Conservation (phyloP, 2,888 invertebrate genomes). For the Spodoptera picta region DNA sequence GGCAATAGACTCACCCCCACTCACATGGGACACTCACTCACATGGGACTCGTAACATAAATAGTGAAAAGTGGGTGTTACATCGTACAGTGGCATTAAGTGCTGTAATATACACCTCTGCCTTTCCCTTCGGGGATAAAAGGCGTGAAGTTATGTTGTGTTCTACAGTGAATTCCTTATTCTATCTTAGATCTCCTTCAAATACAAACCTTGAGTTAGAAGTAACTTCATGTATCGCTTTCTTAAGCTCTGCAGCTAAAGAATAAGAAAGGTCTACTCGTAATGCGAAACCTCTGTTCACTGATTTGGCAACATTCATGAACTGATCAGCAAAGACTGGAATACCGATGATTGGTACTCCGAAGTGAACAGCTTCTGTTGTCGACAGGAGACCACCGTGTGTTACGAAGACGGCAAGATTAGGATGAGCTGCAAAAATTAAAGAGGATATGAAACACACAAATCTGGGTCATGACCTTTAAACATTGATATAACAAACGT, state of each 20-base stretch:
- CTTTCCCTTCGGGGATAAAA: too few relatives aligned
- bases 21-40: too few relatives aligned
- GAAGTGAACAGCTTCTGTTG: constrained; percentile 66
- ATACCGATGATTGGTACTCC: constrained; percentile 70
- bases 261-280: constrained; percentile 59
- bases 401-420: constrained; percentile 67
- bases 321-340: constrained; percentile 70
- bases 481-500: too few relatives aligned
- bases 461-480: too few relatives aligned
- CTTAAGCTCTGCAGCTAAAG: constrained; percentile 57
- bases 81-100: too few relatives aligned
- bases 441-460: too few relatives aligned
- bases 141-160: too few relatives aligned
- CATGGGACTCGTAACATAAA: too few relatives aligned
- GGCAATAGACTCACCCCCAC: too few relatives aligned
- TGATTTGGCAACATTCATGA: constrained; percentile 61
- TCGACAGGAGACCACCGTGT: constrained; percentile 70
- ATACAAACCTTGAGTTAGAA: constrained; percentile 57
- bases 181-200: not conserved
- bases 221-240: constrained; percentile 57
- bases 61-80: too few relatives aligned
- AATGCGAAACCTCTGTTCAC: constrained; percentile 63
- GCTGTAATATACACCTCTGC: too few relatives aligned
- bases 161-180: not conserved
- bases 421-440: constrained; percentile 62